Conservation (phyloP, 2,797 vertebrate species). For the Choloepus didactylus region DNA sequence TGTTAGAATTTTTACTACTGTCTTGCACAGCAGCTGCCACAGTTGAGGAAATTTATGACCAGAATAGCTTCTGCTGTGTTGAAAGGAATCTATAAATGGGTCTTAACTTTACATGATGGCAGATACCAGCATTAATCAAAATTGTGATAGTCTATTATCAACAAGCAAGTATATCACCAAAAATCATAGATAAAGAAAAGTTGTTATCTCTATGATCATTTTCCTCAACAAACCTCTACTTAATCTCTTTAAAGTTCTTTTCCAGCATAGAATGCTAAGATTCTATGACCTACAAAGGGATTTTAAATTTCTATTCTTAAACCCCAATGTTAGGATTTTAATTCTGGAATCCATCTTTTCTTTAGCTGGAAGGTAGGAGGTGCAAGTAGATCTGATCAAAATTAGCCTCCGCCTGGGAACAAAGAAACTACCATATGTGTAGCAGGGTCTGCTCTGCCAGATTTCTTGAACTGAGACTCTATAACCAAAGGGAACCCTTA, state of each 20-base stretch:
- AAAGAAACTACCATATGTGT: slow-evolving; percentile 78
- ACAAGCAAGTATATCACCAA: slow-evolving; percentile 21
- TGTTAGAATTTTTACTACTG: slow-evolving; percentile 73
- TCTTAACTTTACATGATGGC: slow-evolving; percentile 74
- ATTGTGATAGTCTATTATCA: slow-evolving; percentile 54
- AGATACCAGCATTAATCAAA: slow-evolving; percentile 73
- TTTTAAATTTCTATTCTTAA: slow-evolving; percentile 48
- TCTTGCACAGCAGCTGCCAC: slow-evolving; percentile 62
- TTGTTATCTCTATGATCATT: neutral
- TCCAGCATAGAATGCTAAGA: slow-evolving; percentile 32
- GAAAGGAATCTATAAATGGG: slow-evolving; percentile 77
- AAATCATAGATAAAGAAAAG: slow-evolving; percentile 46
- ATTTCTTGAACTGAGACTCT: slow-evolving; percentile 65
- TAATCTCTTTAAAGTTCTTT: slow-evolving; percentile 40
- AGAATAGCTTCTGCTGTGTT: slow-evolving; percentile 70
- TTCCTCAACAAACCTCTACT: neutral
- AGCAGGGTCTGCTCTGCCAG: slow-evolving; percentile 52
- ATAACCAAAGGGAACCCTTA: slow-evolving; percentile 74
- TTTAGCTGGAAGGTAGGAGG: slow-evolving; percentile 67
- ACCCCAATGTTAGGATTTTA: slow-evolving; percentile 52
- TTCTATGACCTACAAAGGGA: neutral
- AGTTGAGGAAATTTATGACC: slow-evolving; percentile 75
- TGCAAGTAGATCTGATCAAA: slow-evolving; percentile 76
- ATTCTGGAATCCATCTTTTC: slow-evolving; percentile 69
- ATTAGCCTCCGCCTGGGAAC: slow-evolving; percentile 79